Base-by-base conservation (phyloP, 1,140 invertebrate genomes). In the Papilio polytes region DNA sequence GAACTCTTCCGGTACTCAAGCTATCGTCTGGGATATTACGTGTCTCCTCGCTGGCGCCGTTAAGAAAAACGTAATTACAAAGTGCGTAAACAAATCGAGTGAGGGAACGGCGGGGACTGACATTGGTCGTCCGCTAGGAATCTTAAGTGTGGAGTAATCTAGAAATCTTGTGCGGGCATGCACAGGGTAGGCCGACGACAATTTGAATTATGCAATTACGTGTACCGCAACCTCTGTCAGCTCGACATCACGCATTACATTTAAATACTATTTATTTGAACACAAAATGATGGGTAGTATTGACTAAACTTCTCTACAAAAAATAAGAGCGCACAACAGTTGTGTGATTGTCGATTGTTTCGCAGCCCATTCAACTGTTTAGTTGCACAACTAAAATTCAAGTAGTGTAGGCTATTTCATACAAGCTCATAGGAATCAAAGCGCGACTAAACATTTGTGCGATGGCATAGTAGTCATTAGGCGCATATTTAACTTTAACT, bases 71-170 rank as follows among this genome's bases (percentile, higher is more conserved):
- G 82, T 89, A 91, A 91, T 90, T 90, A 89, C 86, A 81, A 84
- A 85, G 78, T 83, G 81, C 83, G 85, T 89, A 90, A 89, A 90
- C 89, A 91, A 91, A 92, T 91, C 85, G 85, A 80, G 84, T 83
- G 74, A 81, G 82, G 83, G 89, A 88, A 89, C 84, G 84, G 80
- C 82, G 84, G 73, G 77, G 81, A 83, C 82, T 80, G 85, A 84
- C 84, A 90, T 89, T 84, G 84, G 80, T 82, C 83, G 83, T 85
- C 88, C 87, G 84, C 85, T 88, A 91, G 89, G 91, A 92, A 91
- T 92, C 82, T 91, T 90, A 92, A 92, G 87, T 90, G 88, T 86
- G 83, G 85, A 85, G 87, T 86, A 90, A 90, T 91, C 87, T 88
- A 87, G 86, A 85, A 87, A 91, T 88, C 86, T 87, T 82, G 83